Percentiles rank a stretch among this genome's conserved stretches.
These are phyloP conservation scores for Pedionomus torquatus DNA, from an alignment of 2,113 vertebrate genomes.

Conservation along the genomic window DNA sequence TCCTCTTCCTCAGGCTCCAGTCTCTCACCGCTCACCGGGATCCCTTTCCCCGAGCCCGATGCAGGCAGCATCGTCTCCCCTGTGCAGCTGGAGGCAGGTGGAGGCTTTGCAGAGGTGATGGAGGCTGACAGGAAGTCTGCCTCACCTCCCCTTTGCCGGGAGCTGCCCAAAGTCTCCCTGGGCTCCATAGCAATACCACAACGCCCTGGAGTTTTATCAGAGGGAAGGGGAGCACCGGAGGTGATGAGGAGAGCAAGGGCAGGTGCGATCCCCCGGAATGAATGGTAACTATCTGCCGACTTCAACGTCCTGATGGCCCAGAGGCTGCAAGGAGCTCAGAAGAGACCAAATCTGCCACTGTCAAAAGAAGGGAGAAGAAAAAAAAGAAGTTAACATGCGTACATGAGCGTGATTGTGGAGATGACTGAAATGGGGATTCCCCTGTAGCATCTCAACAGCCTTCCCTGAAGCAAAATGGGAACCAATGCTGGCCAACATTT, in stretches of 20 bases:
- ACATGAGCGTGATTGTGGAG: rapidly evolving
- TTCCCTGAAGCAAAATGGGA: background rate
- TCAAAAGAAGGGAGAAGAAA: conserved; percentile 36
- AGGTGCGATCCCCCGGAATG: conserved; percentile 16
- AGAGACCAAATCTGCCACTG: conserved; percentile 75
- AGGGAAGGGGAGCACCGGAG: background rate
- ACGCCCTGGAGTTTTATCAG: conserved; percentile 51
- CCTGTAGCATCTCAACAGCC: background rate
- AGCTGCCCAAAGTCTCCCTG: conserved; percentile 87
- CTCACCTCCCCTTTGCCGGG: conserved; percentile 87
- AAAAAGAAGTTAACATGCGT: background rate
- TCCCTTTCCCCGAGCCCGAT: conserved; percentile 73
- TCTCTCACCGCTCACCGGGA: conserved; percentile 75
- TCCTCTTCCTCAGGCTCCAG: conserved; percentile 87
- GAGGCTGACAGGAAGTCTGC: conserved; percentile 79
- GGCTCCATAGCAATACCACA: conserved; percentile 88
- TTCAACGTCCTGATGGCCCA: conserved; percentile 49
- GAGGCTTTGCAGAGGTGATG: conserved; percentile 54
- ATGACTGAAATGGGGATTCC: background rate
- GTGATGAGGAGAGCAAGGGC: background rate
- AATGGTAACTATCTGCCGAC: conserved; percentile 24
- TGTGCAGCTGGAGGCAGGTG: background rate
- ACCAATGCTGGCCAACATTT: background rate
- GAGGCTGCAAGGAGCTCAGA: conserved; percentile 65
- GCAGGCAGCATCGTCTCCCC: conserved; percentile 72